A percentile compares a stretch with the other conserved stretches of the same genome.
phyloP scores from a whole-genome alignment of 1,140 invertebrate species.

The Zophobas morio region DNA sequence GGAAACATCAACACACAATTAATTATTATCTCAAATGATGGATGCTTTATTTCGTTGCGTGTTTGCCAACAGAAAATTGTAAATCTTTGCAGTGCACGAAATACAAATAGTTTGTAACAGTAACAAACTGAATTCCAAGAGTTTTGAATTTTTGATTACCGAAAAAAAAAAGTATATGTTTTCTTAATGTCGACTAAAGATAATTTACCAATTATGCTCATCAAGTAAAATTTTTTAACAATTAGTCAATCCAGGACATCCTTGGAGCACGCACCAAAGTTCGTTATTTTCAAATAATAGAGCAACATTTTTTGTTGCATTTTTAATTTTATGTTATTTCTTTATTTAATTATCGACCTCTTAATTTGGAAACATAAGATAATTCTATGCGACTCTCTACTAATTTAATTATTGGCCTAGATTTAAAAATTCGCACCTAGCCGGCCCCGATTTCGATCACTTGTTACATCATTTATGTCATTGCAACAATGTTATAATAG shows the following conservation, averaged over 20 bases:
- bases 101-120: constrained; percentile 5
- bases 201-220: too few species aligned
- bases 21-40: constrained; percentile 17
- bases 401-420: constrained; percentile 8
- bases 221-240: too few species aligned
- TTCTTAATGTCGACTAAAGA: too few species aligned
- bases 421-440: constrained; percentile 19
- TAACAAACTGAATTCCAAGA: too few species aligned
- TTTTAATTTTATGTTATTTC: neutral
- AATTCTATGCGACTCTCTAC: neutral
- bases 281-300: too few species aligned
- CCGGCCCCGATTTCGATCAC: constrained; percentile 2
- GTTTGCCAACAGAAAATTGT: constrained; percentile 12
- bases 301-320: too few species aligned
- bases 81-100: constrained; percentile 1
- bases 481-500: constrained; percentile 27
- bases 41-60: constrained; percentile 11
- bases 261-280: too few species aligned
- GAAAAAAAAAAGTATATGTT: too few species aligned
- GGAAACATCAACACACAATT: constrained; percentile 2
- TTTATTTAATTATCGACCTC: neutral
- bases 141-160: too few species aligned
- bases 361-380: too few species aligned
- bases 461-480: constrained; percentile 40
- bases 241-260: too few species aligned